These are phyloP conservation scores for Tylochromis polylepis DNA, from an alignment of 2,113 vertebrate genomes.

Conservation along the genomic window DNA sequence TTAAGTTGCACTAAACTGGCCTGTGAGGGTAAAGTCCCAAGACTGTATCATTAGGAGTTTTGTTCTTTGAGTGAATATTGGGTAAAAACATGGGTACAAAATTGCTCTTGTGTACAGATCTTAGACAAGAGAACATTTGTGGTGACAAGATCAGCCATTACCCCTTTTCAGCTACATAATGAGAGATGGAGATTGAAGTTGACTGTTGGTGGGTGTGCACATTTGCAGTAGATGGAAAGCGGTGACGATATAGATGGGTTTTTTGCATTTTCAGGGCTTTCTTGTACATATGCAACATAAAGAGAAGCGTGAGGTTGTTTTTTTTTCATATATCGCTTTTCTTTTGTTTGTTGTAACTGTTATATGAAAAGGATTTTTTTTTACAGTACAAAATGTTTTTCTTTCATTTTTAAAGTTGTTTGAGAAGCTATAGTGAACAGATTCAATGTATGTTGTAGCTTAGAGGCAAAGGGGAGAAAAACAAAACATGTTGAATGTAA, in stretches of 20 bases:
- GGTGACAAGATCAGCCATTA: neutral
- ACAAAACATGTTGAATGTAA: slow-evolving; percentile 74
- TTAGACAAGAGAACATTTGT: neutral
- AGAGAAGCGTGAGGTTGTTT: slow-evolving; percentile 39
- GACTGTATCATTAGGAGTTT: neutral
- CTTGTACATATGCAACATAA: slow-evolving; percentile 65
- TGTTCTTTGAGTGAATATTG: neutral
- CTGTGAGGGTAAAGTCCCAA: neutral
- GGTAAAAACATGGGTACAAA: neutral
- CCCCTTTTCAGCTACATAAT: neutral
- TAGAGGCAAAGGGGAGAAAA: slow-evolving; percentile 62
- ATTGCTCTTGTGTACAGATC: neutral
- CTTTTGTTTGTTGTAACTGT: slow-evolving; percentile 50
- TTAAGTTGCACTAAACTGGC: slow-evolving; percentile 51
- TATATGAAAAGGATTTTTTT: slow-evolving; percentile 59
- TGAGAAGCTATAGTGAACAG: slow-evolving; percentile 66
- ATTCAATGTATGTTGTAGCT: slow-evolving; percentile 67
- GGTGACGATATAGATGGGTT: slow-evolving; percentile 34
- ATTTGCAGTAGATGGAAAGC: slow-evolving; percentile 4
- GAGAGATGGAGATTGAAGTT: neutral
- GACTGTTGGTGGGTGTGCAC: neutral
- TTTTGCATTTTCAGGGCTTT: slow-evolving; percentile 66
- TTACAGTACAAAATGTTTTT: slow-evolving; percentile 52
- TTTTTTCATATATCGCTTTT: slow-evolving; percentile 43
- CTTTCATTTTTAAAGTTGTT: slow-evolving; percentile 38